A percentile compares a stretch with the other conserved stretches of the same genome.
phyloP scores from a whole-genome alignment of 2,888 invertebrate species.

The Aleiodes leptofemur region DNA sequence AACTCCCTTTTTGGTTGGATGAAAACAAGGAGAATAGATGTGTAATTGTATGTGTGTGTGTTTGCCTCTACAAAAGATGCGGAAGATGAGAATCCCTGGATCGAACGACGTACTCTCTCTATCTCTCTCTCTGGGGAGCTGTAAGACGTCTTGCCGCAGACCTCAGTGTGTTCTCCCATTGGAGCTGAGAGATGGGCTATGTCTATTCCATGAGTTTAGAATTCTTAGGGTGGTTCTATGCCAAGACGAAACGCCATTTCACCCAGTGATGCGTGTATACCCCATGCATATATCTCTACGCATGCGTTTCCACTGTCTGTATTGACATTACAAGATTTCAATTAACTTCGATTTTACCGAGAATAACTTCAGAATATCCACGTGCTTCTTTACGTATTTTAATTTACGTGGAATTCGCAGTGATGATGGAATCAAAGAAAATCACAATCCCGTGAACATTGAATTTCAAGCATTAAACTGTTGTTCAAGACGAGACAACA shows the following conservation, averaged over 20 bases:
- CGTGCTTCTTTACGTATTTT: constrained; percentile 19
- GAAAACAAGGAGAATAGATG: not conserved
- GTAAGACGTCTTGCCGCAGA: constrained; percentile 54
- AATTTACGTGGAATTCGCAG: not conserved
- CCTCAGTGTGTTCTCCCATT: constrained; percentile 45
- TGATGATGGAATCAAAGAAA: constrained; percentile 44
- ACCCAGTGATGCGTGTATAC: constrained; percentile 36
- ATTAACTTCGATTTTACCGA: not conserved
- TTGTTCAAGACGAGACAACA: constrained; percentile 47
- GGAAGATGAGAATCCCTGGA: constrained; percentile 62
- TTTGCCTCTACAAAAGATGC: constrained; percentile 32
- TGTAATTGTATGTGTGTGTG: not conserved
- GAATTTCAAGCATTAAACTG: constrained; percentile 59
- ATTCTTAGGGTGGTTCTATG: constrained; percentile 46
- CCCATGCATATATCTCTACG: constrained; percentile 11
- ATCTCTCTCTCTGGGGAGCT: constrained; percentile 61
- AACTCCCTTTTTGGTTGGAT: not conserved
- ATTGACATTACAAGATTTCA: not conserved
- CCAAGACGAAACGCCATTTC: constrained; percentile 41
- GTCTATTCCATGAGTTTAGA: constrained; percentile 51
- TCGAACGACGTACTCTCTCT: constrained; percentile 49
- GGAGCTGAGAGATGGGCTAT: constrained; percentile 45
- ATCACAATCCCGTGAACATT: constrained; percentile 54
- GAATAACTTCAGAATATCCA: constrained; percentile 1
- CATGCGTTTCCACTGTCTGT: constrained; percentile 28